Conservation (phyloP, 1,140 invertebrate species). For the Agrypnia vestita region DNA sequence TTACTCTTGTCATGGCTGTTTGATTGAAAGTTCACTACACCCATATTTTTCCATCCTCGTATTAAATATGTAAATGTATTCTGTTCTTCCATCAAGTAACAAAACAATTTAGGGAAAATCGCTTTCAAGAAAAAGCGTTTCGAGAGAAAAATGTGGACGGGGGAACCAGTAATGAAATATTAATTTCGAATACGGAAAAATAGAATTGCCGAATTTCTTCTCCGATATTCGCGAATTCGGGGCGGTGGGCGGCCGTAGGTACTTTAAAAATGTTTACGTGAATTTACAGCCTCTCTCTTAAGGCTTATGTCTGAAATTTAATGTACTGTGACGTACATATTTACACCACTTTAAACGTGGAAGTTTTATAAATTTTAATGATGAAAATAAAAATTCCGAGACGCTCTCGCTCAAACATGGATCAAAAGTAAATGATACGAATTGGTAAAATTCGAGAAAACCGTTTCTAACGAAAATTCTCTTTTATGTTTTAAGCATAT, state of each 20-base stretch:
- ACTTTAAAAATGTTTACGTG: too few species aligned
- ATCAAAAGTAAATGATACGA: too few species aligned
- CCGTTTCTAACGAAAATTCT: too few species aligned
- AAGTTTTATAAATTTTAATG: too few species aligned
- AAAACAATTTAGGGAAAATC: conserved; percentile 50
- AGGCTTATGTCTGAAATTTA: too few species aligned
- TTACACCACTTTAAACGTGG: too few species aligned
- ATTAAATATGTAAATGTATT: conserved; percentile 50
- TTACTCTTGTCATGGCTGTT: conserved; percentile 22
- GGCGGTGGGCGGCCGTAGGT: neutral
- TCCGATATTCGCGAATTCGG: conserved; percentile 10
- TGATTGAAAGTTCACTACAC: conserved; percentile 36
- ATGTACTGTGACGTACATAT: too few species aligned
- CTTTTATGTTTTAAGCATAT: too few species aligned
- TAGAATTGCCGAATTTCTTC: conserved; percentile 19
- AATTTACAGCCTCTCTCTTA: too few species aligned
- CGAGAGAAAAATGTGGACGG: conserved; percentile 1
- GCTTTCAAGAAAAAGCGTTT: conserved; percentile 11
- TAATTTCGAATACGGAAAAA: conserved; percentile 32
- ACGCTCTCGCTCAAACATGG: too few species aligned
- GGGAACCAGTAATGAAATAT: conserved; percentile 31
- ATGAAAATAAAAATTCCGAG: too few species aligned
- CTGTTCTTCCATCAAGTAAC: conserved; percentile 37
- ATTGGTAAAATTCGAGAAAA: too few species aligned
- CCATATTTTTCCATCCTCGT: conserved; percentile 9